Evolutionary conservation across 2,888 invertebrate genomes (phyloP), one percentile per base, ranked within the genome.

Genomic region (Erebia epiphron): DNA sequence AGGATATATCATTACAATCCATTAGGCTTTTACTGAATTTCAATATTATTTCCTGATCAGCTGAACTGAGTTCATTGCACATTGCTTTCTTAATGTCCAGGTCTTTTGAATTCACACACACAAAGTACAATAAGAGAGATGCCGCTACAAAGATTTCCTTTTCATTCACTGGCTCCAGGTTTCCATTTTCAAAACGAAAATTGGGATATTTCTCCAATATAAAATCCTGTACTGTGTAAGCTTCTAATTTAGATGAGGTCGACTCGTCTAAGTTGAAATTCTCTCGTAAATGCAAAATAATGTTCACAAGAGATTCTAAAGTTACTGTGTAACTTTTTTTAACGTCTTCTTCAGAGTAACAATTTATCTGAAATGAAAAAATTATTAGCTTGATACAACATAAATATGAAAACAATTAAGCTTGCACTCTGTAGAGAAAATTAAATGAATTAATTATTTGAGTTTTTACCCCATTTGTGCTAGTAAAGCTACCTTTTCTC

Each of bases 11-110:
- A 5, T 90, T 85, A 74, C 91, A 89, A 7, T 93, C 89, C 84
- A 95, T 87, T n/a, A 94, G 78, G 58, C 82, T 83, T 81, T 94
- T 95, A 69, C 93, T 91, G 76, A 94, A 95, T 67, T 88, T 88
- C 80, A 95, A 86, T 75, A 95, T 94, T 21, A 85, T 89, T 71
- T 94, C 86, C 81, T 95, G 95, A 56, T 94, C 94, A 11, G 89
- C 91, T n/a, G 82, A 79, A 69, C 88, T 86, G 21, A 95, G 81
- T 69, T 91, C 92, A 62, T 85, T 87, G 76, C 95, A 95, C 94
- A 95, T 95, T 0, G 91, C 93, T 79, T 85, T 89, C 76, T 94
- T 94, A 72, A 94, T 90, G 68, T 89, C 82, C n/a, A 91, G 86
- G 79, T 94, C 91, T 76, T 94, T 94, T 13, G 94, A 92, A 75